Percentiles rank a stretch among this genome's conserved stretches.
Conservation (phyloP, 2,797 vertebrate species). For the Enteromius anoplus region DNA sequence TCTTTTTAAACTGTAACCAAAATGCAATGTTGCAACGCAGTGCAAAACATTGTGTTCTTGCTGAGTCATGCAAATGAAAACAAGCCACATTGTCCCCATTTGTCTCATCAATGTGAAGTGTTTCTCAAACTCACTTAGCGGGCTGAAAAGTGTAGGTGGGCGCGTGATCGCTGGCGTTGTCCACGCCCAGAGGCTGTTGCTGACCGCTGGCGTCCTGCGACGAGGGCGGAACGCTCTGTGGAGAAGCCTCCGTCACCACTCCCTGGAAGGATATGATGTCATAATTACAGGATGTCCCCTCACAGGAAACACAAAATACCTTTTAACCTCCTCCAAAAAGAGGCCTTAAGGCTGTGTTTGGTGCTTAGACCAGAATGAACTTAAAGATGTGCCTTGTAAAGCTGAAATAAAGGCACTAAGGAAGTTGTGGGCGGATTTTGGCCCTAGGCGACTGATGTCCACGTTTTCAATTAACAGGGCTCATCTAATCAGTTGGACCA, state of each 20-base stretch:
- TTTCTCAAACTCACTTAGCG: constrained; percentile 85
- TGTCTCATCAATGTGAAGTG: neutral
- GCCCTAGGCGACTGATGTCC: neutral
- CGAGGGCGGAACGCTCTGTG: constrained; percentile 90
- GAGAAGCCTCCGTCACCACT: constrained; percentile 92
- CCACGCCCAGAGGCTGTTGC: constrained; percentile 92
- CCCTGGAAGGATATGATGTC: constrained; percentile 77
- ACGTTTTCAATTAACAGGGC: constrained; percentile 40
- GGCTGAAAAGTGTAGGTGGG: constrained; percentile 94
- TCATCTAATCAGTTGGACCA: constrained; percentile 28
- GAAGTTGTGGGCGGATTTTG: constrained; percentile 23
- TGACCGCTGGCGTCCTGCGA: constrained; percentile 93
- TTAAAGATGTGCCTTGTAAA: constrained; percentile 10
- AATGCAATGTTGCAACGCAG: neutral
- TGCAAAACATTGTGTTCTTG: constrained; percentile 29
- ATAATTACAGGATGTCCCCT: constrained; percentile 33
- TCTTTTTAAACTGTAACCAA: neutral
- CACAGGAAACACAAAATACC: neutral
- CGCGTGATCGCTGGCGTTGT: constrained; percentile 89
- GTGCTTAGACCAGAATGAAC: neutral
- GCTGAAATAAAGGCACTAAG: constrained; percentile 10
- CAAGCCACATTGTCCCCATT: neutral
- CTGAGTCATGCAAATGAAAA: neutral
- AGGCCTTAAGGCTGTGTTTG: constrained; percentile 5
- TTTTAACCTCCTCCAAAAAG: neutral